A percentile compares a stretch with the other conserved stretches of the same genome.
These are phyloP conservation scores for Gobio occitaniae DNA, from an alignment of 2,797 vertebrate species.

Conservation along the genomic window DNA sequence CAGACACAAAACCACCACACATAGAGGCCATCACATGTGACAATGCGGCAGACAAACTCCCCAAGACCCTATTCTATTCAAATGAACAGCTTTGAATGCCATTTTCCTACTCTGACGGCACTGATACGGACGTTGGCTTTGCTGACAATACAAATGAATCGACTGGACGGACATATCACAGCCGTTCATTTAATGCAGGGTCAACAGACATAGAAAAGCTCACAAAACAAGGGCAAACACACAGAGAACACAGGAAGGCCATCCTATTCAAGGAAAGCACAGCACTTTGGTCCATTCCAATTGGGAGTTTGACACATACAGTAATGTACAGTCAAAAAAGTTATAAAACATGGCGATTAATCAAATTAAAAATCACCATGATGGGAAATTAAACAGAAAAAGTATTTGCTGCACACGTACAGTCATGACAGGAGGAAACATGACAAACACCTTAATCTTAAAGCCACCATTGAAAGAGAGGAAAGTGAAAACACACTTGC, in stretches of 20 bases:
- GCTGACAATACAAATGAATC: constrained; percentile 53
- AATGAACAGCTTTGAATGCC: constrained; percentile 60
- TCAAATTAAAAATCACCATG: constrained; percentile 5
- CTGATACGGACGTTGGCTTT: constrained; percentile 58
- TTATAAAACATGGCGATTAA: not conserved
- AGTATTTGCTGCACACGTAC: not conserved
- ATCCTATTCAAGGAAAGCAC: not conserved
- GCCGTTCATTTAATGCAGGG: constrained; percentile 30
- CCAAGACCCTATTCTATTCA: constrained; percentile 59
- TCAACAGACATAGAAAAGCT: not conserved
- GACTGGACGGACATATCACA: constrained; percentile 33
- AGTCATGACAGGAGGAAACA: constrained; percentile 39
- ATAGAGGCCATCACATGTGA: constrained; percentile 33
- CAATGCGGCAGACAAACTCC: constrained; percentile 42
- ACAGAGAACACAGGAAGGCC: not conserved
- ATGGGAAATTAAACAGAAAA: constrained; percentile 8
- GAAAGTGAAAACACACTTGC: constrained; percentile 53
- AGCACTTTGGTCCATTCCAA: not conserved
- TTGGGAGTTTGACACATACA: not conserved
- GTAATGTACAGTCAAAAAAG: not conserved
- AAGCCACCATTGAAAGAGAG: constrained; percentile 52
- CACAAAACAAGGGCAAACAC: not conserved
- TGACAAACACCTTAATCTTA: constrained; percentile 55
- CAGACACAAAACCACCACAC: constrained; percentile 55
- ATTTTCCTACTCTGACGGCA: constrained; percentile 57